phyloP scores from a whole-genome alignment of 2,113 vertebrate genomes.

The Oenanthe oenanthe region DNA sequence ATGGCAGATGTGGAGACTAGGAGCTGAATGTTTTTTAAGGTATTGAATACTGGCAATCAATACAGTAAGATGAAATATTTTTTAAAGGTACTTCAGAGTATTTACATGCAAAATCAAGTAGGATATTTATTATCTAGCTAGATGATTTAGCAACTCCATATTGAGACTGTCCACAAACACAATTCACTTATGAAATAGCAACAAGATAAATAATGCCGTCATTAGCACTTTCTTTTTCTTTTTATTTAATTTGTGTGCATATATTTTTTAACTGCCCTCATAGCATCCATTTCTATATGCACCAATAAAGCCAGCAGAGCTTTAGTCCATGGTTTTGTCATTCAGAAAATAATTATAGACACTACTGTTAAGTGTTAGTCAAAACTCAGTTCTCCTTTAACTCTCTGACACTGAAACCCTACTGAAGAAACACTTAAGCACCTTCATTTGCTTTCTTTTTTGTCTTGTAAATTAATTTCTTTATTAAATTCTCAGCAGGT shows the following conservation, averaged over 20 bases:
- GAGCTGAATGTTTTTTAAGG: not conserved
- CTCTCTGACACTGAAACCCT: not conserved
- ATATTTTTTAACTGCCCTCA: not conserved
- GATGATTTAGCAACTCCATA: not conserved
- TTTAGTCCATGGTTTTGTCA: not conserved
- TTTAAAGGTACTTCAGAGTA: not conserved
- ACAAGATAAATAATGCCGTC: not conserved
- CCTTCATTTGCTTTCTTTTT: not conserved
- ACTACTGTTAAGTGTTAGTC: not conserved
- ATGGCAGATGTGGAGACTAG: not conserved
- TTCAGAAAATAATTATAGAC: not conserved
- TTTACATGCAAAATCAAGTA: not conserved
- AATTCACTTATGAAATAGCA: not conserved
- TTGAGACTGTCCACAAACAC: not conserved
- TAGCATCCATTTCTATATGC: not conserved
- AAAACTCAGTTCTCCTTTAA: not conserved
- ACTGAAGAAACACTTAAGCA: not conserved
- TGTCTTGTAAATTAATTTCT: not conserved
- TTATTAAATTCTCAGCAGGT: not conserved
- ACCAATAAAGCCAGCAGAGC: not conserved
- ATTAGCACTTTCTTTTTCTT: not conserved
- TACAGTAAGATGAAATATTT: not conserved
- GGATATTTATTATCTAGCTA: not conserved
- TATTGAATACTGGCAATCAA: not conserved
- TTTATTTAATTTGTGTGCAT: not conserved